These are phyloP conservation scores for Hippocampus zosterae DNA, from an alignment of 2,113 vertebrate genomes.

Conservation along the genomic window DNA sequence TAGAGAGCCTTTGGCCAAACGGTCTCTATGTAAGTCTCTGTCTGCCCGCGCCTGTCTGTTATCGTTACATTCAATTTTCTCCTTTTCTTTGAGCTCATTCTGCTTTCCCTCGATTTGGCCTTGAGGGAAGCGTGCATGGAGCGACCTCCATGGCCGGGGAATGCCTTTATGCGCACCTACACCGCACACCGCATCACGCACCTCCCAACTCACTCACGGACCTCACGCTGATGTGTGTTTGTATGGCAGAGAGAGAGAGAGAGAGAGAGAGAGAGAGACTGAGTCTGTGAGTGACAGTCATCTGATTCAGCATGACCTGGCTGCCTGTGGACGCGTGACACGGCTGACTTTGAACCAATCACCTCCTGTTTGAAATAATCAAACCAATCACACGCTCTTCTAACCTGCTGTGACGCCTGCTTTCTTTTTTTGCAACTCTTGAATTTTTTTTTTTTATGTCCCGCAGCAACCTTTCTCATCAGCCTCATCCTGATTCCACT, in stretches of 20 bases:
- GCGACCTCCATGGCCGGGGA: constrained; percentile 63
- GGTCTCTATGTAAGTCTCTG: constrained; percentile 58
- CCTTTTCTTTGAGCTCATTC: constrained; percentile 67
- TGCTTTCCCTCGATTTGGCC: constrained; percentile 67
- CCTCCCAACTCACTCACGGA: constrained; percentile 41
- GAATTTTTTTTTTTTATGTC: constrained; percentile 24
- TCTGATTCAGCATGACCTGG: constrained; percentile 59
- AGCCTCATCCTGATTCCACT: constrained; percentile 37
- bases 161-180: constrained; percentile 60
- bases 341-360: constrained; percentile 44
- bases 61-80: constrained; percentile 54
- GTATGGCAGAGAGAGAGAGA: constrained; percentile 22
- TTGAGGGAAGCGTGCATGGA: constrained; percentile 59
- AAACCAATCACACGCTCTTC: constrained; percentile 46
- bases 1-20: constrained; percentile 41
- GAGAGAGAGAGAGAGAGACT: constrained; percentile 10
- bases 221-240: constrained; percentile 30
- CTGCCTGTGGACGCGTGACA: constrained; percentile 45
- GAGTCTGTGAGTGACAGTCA: constrained; percentile 21
- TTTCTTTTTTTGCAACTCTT: constrained; percentile 53
- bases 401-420: constrained; percentile 42
- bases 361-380: constrained; percentile 45
- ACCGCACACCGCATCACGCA: constrained; percentile 52
- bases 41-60: constrained; percentile 49
- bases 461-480: constrained; percentile 44